phyloP scores from a whole-genome alignment of 53 echinoderm and acorn worm genomes.

The Henricia sp. region DNA sequence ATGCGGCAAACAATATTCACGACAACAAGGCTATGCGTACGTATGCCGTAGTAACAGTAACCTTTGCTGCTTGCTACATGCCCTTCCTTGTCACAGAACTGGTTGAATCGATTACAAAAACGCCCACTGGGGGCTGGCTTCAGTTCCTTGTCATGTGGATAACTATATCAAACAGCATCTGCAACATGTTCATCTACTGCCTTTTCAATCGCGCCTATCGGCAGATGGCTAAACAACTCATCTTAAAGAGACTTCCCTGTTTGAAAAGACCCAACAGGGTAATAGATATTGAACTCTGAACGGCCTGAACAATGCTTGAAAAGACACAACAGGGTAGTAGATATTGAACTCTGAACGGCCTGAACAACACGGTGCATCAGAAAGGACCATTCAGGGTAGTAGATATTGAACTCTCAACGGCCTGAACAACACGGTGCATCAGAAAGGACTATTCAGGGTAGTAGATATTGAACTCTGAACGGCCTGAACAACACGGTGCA shows the following conservation, averaged over 20 bases:
- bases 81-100: not conserved
- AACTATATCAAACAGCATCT: not conserved
- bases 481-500: no score
- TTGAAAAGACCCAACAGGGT: not conserved
- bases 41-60: not conserved
- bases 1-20: not conserved
- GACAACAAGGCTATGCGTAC: not conserved
- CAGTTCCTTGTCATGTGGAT: not conserved
- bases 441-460: no score
- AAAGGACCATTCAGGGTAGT: no score
- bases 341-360: no score
- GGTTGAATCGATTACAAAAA: not conserved
- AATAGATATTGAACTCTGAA: no score
- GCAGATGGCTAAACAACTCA: not conserved
- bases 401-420: no score
- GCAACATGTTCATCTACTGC: slow-evolving; percentile 41
- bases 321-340: no score
- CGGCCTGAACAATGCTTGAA: no score
- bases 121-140: not conserved
- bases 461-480: no score
- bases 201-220: slow-evolving; percentile 11
- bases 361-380: no score
- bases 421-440: no score
- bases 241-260: not conserved
- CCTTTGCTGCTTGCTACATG: not conserved